Base-by-base conservation (phyloP, 1,140 invertebrate species). In the Philotrypesis tridentata region DNA sequence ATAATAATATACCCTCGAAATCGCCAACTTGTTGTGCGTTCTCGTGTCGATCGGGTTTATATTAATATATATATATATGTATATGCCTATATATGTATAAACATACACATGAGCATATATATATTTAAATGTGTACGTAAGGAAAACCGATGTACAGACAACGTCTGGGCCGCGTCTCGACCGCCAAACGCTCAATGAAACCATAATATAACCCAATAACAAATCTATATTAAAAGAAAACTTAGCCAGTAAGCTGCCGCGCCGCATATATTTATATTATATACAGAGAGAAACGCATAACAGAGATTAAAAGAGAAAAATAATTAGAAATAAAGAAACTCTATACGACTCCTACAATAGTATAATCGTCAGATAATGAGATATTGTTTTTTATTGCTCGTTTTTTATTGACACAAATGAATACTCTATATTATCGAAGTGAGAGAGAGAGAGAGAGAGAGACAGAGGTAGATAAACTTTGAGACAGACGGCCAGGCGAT, bases 341-440 rank as follows among this genome's bases (percentile, higher is more conserved):
- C 27, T 76, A 76, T 82, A 77, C 71, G 48, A 55, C 55, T 72
- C 72, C n/a, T 73, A 78, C 80, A 82, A 82, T 78, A 78, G 74
- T 55, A 78, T 37, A 37, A n/a, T n/a, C n/a, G n/a, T n/a, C 73
- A 82, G 75, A 82, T 78, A n/a, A 37, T 37, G 9, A 75, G 73
- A 82, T 82, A 82, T 82, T 82, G 80, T 82, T 82, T 82, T 82
- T 82, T 82, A 82, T 82, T 37, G 75, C 63, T 70, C 65, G 65
- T 79, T 79, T 79, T 79, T 79, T 77, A 77, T 77, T 67, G 63
- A 77, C 17, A 68, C 68, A 80, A 74, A 67, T 72, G 23, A 80
- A 75, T 48, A 82, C 25, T 81, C n/a, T 67, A 29, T 70, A 55
- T 55, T 17, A 37, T 37, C 3, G 33, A 37, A 37, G 33, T 37